Evolutionary conservation across 2,888 invertebrate genomes (phyloP).

Genomic region (Lithophane socia): DNA sequence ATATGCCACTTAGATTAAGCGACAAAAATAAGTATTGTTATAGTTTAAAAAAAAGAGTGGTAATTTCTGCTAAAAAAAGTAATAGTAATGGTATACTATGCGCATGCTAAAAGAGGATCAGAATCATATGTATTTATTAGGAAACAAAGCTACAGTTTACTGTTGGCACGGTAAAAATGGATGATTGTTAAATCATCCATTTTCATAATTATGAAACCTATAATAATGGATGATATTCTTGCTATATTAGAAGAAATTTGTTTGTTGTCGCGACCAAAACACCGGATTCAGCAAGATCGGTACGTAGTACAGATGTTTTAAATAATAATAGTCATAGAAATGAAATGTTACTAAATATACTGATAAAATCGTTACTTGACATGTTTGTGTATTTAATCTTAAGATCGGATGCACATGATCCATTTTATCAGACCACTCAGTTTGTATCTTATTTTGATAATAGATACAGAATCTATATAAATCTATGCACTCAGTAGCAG

Average conservation of each 20-base stretch:
- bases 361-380: constrained; percentile 14
- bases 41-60: no score
- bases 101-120: neutral
- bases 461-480: constrained; percentile 65
- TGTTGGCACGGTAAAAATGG: neutral
- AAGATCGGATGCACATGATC: constrained; percentile 30
- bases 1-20: no score
- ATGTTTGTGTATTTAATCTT: constrained; percentile 41
- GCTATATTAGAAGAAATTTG: neutral
- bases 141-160: neutral
- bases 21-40: no score
- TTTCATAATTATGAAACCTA: no score
- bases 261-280: neutral
- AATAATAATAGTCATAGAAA: neutral
- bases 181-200: no score
- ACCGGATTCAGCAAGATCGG: no score
- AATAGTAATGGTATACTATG: neutral
- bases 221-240: no score
- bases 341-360: neutral
- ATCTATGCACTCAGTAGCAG: constrained; percentile 56
- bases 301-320: neutral
- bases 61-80: no score
- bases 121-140: neutral
- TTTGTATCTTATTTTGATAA: constrained; percentile 55
- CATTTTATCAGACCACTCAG: constrained; percentile 66